phyloP scores from a whole-genome alignment of 2,888 invertebrate genomes.

The Artemia sp. region DNA sequence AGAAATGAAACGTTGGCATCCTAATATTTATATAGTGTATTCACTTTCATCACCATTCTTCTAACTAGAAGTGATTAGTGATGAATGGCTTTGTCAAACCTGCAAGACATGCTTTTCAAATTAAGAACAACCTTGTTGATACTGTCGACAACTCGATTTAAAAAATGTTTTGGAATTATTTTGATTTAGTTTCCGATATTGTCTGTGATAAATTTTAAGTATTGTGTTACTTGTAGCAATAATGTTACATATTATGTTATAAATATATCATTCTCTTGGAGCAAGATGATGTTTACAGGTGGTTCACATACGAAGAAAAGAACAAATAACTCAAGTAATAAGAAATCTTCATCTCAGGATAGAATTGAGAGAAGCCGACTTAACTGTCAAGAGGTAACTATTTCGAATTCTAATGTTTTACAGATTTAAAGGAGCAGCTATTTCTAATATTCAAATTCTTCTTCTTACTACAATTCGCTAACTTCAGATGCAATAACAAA shows the following conservation, averaged over 20 bases:
- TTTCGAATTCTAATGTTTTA: too few species aligned
- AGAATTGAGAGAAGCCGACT: conserved; percentile 21
- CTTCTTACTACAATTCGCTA: too few species aligned
- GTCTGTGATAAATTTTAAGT: too few species aligned
- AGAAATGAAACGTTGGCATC: conserved; percentile 3
- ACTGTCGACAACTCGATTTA: conserved; percentile 7
- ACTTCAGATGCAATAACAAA: too few species aligned
- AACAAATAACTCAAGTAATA: conserved; percentile 27
- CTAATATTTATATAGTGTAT: neutral
- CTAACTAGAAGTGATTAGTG: neutral
- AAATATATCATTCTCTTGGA: neutral
- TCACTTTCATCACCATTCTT: neutral
- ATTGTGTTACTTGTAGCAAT: neutral
- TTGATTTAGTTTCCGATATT: too few species aligned
- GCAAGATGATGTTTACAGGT: conserved; percentile 51
- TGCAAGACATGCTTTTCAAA: neutral
- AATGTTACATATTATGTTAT: neutral
- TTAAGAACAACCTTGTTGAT: conserved; percentile 3
- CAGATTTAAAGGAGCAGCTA: too few species aligned
- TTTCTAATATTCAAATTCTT: too few species aligned
- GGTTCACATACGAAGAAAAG: conserved; percentile 44
- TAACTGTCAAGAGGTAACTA: conserved; percentile 22
- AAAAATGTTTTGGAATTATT: neutral
- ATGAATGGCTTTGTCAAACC: neutral
- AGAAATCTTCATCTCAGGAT: conserved; percentile 20